phyloP scores from a whole-genome alignment of 2,888 invertebrate species.

The Ornithoptera alexandrae region DNA sequence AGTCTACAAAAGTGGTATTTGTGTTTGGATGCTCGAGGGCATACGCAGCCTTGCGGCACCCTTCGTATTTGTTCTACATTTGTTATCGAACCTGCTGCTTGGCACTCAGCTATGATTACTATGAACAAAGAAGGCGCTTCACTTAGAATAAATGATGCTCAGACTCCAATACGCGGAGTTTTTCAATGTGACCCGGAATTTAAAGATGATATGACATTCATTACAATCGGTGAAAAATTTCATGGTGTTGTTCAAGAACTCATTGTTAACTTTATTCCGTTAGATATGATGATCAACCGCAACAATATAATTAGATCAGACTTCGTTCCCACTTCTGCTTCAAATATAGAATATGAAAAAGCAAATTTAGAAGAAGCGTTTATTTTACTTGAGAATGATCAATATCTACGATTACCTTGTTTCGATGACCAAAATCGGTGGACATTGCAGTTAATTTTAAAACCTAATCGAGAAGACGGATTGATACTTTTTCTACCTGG shows the following conservation, averaged over 20 bases:
- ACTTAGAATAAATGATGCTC: slow-evolving; percentile 64
- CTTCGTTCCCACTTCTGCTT: slow-evolving; percentile 52
- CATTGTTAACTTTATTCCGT: slow-evolving; percentile 67
- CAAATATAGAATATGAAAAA: slow-evolving; percentile 66
- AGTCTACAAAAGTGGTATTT: slow-evolving; percentile 69
- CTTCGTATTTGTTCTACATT: slow-evolving; percentile 57
- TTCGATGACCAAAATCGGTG: slow-evolving; percentile 58
- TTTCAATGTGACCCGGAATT: slow-evolving; percentile 68
- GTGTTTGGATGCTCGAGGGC: slow-evolving; percentile 64
- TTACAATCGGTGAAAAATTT: slow-evolving; percentile 66
- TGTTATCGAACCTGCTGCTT: slow-evolving; percentile 57
- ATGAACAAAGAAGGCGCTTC: slow-evolving; percentile 60
- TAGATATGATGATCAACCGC: slow-evolving; percentile 50
- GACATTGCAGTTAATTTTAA: slow-evolving; percentile 62
- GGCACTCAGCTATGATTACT: slow-evolving; percentile 66
- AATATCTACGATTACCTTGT: slow-evolving; percentile 66
- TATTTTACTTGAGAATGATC: slow-evolving; percentile 52
- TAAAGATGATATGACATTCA: slow-evolving; percentile 56
- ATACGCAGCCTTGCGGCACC: slow-evolving; percentile 51
- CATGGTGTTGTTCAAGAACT: slow-evolving; percentile 72
- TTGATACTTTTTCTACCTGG: slow-evolving; percentile 58
- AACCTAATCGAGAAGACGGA: slow-evolving; percentile 58
- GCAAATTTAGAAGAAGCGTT: slow-evolving; percentile 62
- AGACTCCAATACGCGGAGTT: slow-evolving; percentile 43
- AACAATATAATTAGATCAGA: slow-evolving; percentile 38